These are phyloP conservation scores for Potamilus streckersoni DNA, from an alignment of 1,140 invertebrate species.

Conservation along the genomic window DNA sequence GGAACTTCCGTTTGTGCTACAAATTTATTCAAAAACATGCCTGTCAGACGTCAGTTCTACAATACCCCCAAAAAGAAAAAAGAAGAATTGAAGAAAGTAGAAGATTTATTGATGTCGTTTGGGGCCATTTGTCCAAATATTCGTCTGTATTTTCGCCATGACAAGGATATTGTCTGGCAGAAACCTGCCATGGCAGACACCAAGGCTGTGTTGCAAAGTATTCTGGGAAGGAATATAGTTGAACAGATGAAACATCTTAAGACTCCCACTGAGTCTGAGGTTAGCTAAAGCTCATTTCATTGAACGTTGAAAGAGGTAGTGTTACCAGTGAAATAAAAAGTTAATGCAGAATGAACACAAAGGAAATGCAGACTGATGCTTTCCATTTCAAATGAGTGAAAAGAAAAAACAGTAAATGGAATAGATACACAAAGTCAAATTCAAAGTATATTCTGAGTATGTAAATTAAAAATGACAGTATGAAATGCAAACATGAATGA, in stretches of 20 bases:
- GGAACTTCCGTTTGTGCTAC: slow-evolving; percentile 74
- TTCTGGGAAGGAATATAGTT: slow-evolving; percentile 69
- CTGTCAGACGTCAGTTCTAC: slow-evolving; percentile 75
- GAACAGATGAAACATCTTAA: slow-evolving; percentile 31
- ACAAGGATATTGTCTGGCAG: slow-evolving; percentile 72
- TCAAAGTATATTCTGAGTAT: no score
- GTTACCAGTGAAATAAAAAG: no score
- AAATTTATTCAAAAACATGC: slow-evolving; percentile 75
- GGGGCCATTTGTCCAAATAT: slow-evolving; percentile 71
- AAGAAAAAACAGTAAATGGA: no score
- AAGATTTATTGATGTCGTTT: slow-evolving; percentile 72
- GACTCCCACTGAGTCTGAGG: no score
- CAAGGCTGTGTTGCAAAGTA: slow-evolving; percentile 66
- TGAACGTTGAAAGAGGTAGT: no score
- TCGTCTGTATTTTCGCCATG: slow-evolving; percentile 71
- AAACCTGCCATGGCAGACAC: slow-evolving; percentile 69
- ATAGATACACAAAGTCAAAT: no score
- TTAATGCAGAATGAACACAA: no score
- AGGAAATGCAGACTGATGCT: no score
- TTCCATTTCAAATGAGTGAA: no score
- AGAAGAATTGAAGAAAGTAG: slow-evolving; percentile 74
- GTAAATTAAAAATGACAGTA: no score
- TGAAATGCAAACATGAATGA: no score
- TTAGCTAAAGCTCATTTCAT: no score
- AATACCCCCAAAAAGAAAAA: slow-evolving; percentile 69